Evolutionary conservation across 2,888 invertebrate species (phyloP).

Genomic region (Rhorus exstirpatorius): DNA sequence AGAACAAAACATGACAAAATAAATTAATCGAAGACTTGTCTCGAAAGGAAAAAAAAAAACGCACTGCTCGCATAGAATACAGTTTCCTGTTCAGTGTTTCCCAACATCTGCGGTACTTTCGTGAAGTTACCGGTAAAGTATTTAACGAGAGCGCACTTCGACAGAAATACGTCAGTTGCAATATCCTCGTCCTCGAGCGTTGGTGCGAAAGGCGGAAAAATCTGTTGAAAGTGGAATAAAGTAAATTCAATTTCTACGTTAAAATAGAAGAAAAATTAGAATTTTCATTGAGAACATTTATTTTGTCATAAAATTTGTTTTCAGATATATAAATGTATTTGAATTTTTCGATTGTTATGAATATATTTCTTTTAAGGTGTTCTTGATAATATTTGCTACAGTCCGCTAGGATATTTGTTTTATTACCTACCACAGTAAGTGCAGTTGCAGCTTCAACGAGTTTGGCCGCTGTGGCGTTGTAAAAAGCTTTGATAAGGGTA

Average conservation of each 20-base stretch:
- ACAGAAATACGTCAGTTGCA: slow-evolving; percentile 86
- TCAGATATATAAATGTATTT: too few species aligned
- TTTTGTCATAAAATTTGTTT: too few species aligned
- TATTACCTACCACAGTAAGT: slow-evolving; percentile 66
- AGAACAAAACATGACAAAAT: too few species aligned
- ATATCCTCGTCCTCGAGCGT: slow-evolving; percentile 86
- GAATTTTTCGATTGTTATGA: too few species aligned
- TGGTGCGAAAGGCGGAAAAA: slow-evolving; percentile 85
- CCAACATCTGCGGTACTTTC: slow-evolving; percentile 87
- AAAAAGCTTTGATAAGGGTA: slow-evolving; percentile 84
- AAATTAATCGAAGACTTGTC: not conserved
- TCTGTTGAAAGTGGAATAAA: not conserved
- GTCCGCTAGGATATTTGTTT: not conserved
- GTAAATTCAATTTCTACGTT: not conserved
- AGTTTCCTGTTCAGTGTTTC: slow-evolving; percentile 86
- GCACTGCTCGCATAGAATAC: not conserved
- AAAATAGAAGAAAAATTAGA: too few species aligned
- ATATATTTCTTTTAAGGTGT: not conserved
- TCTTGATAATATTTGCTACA: not conserved
- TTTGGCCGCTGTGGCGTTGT: slow-evolving; percentile 83
- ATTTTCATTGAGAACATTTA: too few species aligned
- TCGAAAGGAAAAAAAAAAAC: not conserved
- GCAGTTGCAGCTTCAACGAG: slow-evolving; percentile 79
- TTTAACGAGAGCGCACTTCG: slow-evolving; percentile 85
- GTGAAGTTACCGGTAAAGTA: slow-evolving; percentile 85